Percentiles rank a stretch among this genome's conserved stretches.
Evolutionary conservation across 1,140 invertebrate genomes (phyloP).

Genomic region (Matsumurasca onukii): DNA sequence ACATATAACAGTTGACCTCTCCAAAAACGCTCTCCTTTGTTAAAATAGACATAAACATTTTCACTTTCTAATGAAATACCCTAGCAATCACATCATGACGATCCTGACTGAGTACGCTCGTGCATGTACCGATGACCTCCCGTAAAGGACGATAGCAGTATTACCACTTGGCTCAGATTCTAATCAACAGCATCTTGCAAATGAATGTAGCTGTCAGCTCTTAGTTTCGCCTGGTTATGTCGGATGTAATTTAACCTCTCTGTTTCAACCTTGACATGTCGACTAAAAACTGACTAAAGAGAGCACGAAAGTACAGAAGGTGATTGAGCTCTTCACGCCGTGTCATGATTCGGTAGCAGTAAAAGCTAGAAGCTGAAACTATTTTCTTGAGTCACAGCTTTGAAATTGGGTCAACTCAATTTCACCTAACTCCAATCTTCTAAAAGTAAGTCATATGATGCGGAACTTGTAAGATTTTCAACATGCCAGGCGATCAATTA

Average conservation of each 20-base stretch:
- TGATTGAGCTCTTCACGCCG: conserved; percentile 38
- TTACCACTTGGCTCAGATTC: conserved; percentile 31
- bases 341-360: conserved; percentile 44
- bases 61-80: conserved; percentile 37
- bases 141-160: conserved; percentile 49
- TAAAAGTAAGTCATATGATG: no score
- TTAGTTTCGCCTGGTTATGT: no score
- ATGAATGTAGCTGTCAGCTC: no score
- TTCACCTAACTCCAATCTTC: no score
- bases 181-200: conserved; percentile 18
- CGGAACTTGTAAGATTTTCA: no score
- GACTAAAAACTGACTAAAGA: conserved; percentile 49
- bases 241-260: conserved; percentile 48
- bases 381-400: conserved; percentile 35
- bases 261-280: conserved; percentile 54
- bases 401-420: neutral
- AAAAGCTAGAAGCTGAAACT: conserved; percentile 41
- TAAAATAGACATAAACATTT: conserved; percentile 31
- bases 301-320: conserved; percentile 41
- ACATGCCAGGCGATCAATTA: no score
- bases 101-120: conserved; percentile 44
- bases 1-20: conserved; percentile 46
- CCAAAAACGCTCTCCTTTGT: conserved; percentile 45
- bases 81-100: conserved; percentile 35
- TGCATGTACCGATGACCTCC: conserved; percentile 49